Evolutionary conservation across 2,888 invertebrate genomes (phyloP).

Genomic region (Drosophila robusta): DNA sequence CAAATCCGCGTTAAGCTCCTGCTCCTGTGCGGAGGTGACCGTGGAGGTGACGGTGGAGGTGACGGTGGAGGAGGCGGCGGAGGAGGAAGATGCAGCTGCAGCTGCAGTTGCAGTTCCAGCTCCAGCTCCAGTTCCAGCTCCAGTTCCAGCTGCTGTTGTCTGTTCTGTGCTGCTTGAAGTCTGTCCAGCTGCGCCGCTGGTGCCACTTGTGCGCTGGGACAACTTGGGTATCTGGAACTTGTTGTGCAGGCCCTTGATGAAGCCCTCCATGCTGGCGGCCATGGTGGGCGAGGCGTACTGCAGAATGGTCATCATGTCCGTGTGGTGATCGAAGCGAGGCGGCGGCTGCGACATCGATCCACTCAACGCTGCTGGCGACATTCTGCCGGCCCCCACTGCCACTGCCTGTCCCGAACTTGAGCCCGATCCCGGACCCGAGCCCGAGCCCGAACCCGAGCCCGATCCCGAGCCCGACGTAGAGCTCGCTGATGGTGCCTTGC

Average conservation of each 20-base stretch:
- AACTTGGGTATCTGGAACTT: constrained; percentile 95
- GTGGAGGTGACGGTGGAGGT: too few species aligned
- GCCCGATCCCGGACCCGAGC: not conserved
- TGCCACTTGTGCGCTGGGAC: constrained; percentile 85
- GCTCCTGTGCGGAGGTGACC: constrained; percentile 18
- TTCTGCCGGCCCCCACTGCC: constrained; percentile 39
- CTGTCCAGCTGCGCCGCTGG: constrained; percentile 30
- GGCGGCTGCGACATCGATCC: constrained; percentile 79
- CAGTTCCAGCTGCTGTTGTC: not conserved
- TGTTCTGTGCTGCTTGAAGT: constrained; percentile 37
- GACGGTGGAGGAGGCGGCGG: constrained; percentile 9
- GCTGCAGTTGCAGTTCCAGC: not conserved
- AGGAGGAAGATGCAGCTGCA: constrained; percentile 16
- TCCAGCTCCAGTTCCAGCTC: not conserved
- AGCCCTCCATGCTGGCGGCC: constrained; percentile 89
- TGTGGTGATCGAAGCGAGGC: constrained; percentile 81
- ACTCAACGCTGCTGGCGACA: constrained; percentile 58
- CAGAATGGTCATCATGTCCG: constrained; percentile 86
- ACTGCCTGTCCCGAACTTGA: constrained; percentile 9
- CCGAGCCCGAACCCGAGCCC: not conserved
- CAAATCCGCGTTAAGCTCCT: constrained; percentile 16
- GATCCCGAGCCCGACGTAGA: constrained; percentile 3
- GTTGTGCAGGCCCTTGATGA: constrained; percentile 91
- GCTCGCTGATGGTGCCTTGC: constrained; percentile 37
- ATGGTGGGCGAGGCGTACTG: constrained; percentile 86